These are phyloP conservation scores for Sebastes trivittatus DNA, from an alignment of 2,797 vertebrate genomes.

Conservation along the genomic window DNA sequence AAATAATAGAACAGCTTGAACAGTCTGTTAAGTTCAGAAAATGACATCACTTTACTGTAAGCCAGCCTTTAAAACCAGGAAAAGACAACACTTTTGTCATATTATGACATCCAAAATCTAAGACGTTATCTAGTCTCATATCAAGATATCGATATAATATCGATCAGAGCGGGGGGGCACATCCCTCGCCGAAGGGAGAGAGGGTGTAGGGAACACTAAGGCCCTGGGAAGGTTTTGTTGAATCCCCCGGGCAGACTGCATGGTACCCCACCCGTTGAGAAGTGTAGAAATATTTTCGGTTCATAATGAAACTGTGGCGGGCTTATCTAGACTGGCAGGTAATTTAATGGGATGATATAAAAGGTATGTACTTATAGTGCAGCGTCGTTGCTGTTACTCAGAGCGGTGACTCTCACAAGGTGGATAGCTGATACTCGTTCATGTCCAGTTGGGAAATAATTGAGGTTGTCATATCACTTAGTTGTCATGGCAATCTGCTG, in stretches of 20 bases:
- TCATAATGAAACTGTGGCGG: background rate
- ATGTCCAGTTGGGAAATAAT: background rate
- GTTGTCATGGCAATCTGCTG: constrained; percentile 11
- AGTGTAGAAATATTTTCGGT: rapidly evolving
- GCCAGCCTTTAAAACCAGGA: too few relatives aligned
- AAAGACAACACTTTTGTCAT: too few relatives aligned
- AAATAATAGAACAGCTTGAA: too few relatives aligned
- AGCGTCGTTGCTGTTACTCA: background rate
- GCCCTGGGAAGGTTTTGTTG: background rate
- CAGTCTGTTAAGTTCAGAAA: too few relatives aligned
- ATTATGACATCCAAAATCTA: too few relatives aligned
- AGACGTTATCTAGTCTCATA: too few relatives aligned
- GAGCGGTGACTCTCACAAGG: background rate
- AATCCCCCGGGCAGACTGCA: background rate
- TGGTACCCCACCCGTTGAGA: too few relatives aligned
- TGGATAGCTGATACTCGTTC: background rate
- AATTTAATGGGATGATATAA: background rate
- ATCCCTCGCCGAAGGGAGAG: too few relatives aligned
- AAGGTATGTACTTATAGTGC: background rate
- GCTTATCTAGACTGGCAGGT: background rate
- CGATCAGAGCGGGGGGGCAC: too few relatives aligned
- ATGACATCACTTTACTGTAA: rapidly evolving
- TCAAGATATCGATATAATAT: too few relatives aligned
- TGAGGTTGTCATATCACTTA: constrained; percentile 7
- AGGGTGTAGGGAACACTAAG: too few relatives aligned